Evolutionary conservation across 2,113 vertebrate genomes (phyloP), one percentile per base, ranked within the genome.

Genomic region (Ceuthmochares aereus): DNA sequence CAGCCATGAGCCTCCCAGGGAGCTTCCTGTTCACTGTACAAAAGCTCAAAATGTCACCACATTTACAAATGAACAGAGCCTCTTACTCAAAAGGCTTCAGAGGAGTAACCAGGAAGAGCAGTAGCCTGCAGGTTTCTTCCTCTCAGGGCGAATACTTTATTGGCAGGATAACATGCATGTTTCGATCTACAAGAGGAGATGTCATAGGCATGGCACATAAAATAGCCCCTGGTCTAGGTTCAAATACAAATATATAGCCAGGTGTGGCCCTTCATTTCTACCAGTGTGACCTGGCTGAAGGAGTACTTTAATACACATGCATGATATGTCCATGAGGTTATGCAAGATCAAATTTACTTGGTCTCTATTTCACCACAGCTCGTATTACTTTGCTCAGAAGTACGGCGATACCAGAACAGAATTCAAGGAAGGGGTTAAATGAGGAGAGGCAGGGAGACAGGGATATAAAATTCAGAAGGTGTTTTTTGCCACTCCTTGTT

Each of bases 31-130:
- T 93, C 51, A 25, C 84, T 87, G 93, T 82, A 98, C 94, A 98
- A 96, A 97, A 97, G 94, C 96, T 96, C 93, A 74, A 98, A 98
- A 98, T 98, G 97, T 98, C 98, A 98, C 91, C 26, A 1, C 91
- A 93, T 97, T 98, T 98, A 95, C 94, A 98, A 97, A 97, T 84
- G 93, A 97, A 96, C 93, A 92, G 80, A 97, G 87, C 75, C 54
- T 95, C 93, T 93, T 32, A 84, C 90, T 97, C 91, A 95, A 92
- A 97, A 90, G 90, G 84, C 91, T 94, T 92, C 85, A 78, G 23
- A 10, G 27, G 52, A 91, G 79, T n/a, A 93, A 60, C 45, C 75
- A 69, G 66, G 82, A 87, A 91, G 58, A 95, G 30, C 49, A 23
- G 45, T 34, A 76, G 88, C 40, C 54, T 1, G 9, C 73, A 62